These are phyloP conservation scores for Chitala chitala DNA, from an alignment of 2,113 vertebrate species.

Conservation along the genomic window DNA sequence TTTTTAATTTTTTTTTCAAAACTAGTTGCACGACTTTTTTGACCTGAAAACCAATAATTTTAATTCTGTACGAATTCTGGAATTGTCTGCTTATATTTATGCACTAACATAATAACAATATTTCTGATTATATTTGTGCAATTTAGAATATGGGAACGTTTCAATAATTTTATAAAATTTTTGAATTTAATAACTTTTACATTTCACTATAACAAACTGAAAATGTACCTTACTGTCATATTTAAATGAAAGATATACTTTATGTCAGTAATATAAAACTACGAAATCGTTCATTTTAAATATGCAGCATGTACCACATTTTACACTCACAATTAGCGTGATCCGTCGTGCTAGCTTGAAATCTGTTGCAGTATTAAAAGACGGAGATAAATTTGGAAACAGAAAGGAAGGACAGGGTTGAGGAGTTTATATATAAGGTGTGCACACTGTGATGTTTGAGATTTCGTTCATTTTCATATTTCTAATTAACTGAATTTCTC, in stretches of 20 bases:
- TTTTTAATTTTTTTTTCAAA: no score
- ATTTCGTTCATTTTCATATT: slow-evolving; percentile 69
- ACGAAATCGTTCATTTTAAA: background rate
- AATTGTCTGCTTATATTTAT: no score
- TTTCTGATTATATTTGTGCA: background rate
- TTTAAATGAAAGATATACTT: no score
- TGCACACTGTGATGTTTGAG: slow-evolving; percentile 47
- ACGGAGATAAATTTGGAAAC: slow-evolving; percentile 29
- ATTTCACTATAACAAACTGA: background rate
- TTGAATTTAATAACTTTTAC: background rate
- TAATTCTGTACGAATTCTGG: no score
- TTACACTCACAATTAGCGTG: slow-evolving; percentile 24
- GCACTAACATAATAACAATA: no score
- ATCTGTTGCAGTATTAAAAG: slow-evolving; percentile 1
- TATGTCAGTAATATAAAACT: no score
- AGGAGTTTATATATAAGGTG: slow-evolving; percentile 35
- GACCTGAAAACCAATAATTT: no score
- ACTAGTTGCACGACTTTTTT: no score
- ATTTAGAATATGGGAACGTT: background rate
- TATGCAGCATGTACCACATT: background rate
- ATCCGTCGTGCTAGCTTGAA: slow-evolving; percentile 23
- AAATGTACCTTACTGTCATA: background rate
- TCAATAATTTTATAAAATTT: background rate
- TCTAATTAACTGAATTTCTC: slow-evolving; percentile 61
- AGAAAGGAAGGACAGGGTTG: slow-evolving; percentile 42